phyloP scores from a whole-genome alignment of 2,888 invertebrate genomes.

The Torymus texanus region DNA sequence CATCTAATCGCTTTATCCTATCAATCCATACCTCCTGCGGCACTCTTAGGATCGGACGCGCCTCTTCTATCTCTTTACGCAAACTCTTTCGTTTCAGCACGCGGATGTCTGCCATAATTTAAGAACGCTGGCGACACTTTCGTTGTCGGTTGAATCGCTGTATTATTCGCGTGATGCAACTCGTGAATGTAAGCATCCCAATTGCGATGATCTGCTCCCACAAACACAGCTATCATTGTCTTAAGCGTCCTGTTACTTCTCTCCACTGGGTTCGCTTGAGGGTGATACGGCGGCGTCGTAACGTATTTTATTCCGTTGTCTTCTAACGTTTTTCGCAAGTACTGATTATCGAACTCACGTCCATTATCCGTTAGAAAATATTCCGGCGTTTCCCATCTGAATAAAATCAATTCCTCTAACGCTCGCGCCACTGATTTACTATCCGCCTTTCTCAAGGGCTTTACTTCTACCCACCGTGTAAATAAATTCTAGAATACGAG shows the following conservation, averaged over 20 bases:
- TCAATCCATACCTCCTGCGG: neutral
- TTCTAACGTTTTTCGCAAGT: no score
- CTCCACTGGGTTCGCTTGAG: neutral
- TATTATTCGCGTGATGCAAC: slow-evolving; percentile 19
- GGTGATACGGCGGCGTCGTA: no score
- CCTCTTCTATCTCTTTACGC: slow-evolving; percentile 3
- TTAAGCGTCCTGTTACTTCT: neutral
- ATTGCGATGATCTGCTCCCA: neutral
- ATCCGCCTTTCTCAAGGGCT: no score
- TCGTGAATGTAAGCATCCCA: slow-evolving; percentile 26
- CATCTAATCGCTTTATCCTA: neutral
- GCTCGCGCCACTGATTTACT: no score
- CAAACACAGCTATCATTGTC: slow-evolving; percentile 32
- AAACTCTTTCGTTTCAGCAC: slow-evolving; percentile 30
- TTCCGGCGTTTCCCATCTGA: no score
- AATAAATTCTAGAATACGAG: no score
- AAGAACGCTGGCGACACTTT: neutral
- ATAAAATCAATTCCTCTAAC: no score
- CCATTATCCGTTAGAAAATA: no score
- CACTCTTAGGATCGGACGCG: neutral
- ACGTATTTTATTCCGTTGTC: no score
- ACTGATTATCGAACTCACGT: no score
- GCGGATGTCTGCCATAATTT: slow-evolving; percentile 14
- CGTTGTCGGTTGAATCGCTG: neutral
- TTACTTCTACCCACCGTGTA: no score